phyloP scores from a whole-genome alignment of 2,888 invertebrate genomes.

The Iselma pallidipennis region DNA sequence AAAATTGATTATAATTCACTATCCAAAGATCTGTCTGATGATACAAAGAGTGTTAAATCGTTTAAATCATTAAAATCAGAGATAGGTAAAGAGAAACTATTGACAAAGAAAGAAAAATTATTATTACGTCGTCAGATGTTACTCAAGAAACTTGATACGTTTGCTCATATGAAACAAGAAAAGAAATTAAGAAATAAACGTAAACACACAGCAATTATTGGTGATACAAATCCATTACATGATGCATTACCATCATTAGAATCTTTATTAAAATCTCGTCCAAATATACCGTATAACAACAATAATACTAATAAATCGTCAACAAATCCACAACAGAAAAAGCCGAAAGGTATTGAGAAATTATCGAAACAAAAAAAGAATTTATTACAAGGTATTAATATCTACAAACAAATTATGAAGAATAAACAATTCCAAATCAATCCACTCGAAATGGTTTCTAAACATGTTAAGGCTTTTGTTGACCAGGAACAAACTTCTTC shows the following conservation, averaged over 20 bases:
- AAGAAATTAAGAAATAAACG: constrained; percentile 40
- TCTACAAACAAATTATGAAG: constrained; percentile 42
- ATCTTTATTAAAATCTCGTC: constrained; percentile 35
- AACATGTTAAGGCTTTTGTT: constrained; percentile 41
- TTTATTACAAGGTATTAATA: constrained; percentile 37
- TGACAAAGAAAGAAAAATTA: constrained; percentile 49
- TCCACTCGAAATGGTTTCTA: constrained; percentile 40
- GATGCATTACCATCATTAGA: constrained; percentile 50
- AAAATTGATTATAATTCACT: constrained; percentile 33
- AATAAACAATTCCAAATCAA: constrained; percentile 41
- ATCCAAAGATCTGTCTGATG: constrained; percentile 36
- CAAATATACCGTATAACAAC: constrained; percentile 16
- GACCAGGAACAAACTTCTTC: constrained; percentile 22
- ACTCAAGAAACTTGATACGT: constrained; percentile 44
- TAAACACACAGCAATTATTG: constrained; percentile 41
- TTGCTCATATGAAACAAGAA: constrained; percentile 44
- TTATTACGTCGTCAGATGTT: constrained; percentile 43
- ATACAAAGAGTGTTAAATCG: constrained; percentile 43
- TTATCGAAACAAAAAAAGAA: constrained; percentile 41
- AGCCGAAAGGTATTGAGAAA: constrained; percentile 41
- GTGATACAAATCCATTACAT: constrained; percentile 45
- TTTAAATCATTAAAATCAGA: constrained; percentile 46
- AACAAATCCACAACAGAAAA: constrained; percentile 13
- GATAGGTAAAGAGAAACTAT: constrained; percentile 26
- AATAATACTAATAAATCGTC: too few species aligned